Evolutionary conservation across 2,888 invertebrate genomes (phyloP), one percentile per base, ranked within the genome.

Genomic region (Mactromeris polynyma): DNA sequence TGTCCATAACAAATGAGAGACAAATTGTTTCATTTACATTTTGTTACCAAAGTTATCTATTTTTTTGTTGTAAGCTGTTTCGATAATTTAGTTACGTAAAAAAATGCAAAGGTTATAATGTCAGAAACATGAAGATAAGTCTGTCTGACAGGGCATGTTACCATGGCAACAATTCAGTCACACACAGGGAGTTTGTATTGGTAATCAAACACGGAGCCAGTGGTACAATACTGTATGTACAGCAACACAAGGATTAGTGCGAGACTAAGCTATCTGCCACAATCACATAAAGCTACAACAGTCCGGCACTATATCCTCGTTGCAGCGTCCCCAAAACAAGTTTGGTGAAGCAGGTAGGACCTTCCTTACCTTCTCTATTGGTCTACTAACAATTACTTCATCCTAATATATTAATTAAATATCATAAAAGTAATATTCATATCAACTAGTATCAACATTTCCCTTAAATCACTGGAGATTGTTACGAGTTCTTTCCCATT

Each of bases 311-410:
- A 33, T 7, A 73, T 73, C 36, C 73, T 36, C 14, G 19, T 33
- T 36, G 73, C 73, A 19, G 73, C 36, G 73, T 73, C 73, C 73
- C 73, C 31, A 73, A 33, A 64, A n/a, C n/a, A 26, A 64, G n/a
- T 64, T 31, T 31, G 73, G 73, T 17, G 36, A 73, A 73, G 54
- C 82, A 82, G 40, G 64, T 64, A 64, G 64, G 82, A 64, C 40
- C 26, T 17, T 19, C 21, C 82, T 87, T 87, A 87, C 86, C 86
- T 87, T 87, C 19, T 77, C 64, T 54, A 87, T 78, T 46, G 86
- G 82, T 82, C 78, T 42, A 82, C 82, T 82, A 40, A 31, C 86
- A 46, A 82, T 51, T 46, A 58, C 38, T 82, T 87, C 86, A 46
- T 84, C 84, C 46, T 79, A 79, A 79, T 79, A 26, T 42, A 79